Evolutionary conservation across 2,113 vertebrate genomes (phyloP), one percentile per base, ranked within the genome.

Genomic region (Beaufortia kweichowensis): DNA sequence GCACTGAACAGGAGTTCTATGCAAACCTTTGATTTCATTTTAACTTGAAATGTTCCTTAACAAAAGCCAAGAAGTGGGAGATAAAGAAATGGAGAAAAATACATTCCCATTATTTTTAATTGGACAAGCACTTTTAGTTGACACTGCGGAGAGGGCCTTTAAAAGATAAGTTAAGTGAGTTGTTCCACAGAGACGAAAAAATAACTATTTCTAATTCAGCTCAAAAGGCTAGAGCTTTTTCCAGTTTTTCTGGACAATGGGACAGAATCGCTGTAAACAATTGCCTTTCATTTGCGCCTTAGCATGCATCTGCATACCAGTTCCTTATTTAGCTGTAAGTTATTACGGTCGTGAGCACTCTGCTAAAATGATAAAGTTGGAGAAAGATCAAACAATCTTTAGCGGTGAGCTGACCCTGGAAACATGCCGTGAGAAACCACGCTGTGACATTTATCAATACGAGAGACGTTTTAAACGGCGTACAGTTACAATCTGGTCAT

Each of bases 11-110:
- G 85, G 83, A 89, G 88, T 90, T 92, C 90, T 89, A 91, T 89
- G 86, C 88, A 86, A 89, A 86, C 82, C 89, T 89, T 88, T 89
- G 90, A 91, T 92, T 91, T 90, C 86, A 90, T 90, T 91, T 90
- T 84, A 86, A 87, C 86, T 79, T 78, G 85, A 89, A 85, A 86
- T 85, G 87, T 89, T 87, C 84, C 77, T 85, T 87, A 84, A 91
- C 89, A 92, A 92, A 92, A 86, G 89, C 77, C 53, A 59, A 87
- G 84, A 85, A 84, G 72, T 75, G 79, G 78, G 80, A 83, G 83
- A 73, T 84, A 83, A 85, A 87, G 82, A 86, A 85, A 88, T 72
- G 86, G 87, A 79, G 82, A 86, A 83, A 73, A 85, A 90, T 88
- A 90, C 86, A 83, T 89, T 82, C 61, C 80, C 80, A 69, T 82